phyloP scores from a whole-genome alignment of 2,113 vertebrate genomes.

The Elephas maximus region DNA sequence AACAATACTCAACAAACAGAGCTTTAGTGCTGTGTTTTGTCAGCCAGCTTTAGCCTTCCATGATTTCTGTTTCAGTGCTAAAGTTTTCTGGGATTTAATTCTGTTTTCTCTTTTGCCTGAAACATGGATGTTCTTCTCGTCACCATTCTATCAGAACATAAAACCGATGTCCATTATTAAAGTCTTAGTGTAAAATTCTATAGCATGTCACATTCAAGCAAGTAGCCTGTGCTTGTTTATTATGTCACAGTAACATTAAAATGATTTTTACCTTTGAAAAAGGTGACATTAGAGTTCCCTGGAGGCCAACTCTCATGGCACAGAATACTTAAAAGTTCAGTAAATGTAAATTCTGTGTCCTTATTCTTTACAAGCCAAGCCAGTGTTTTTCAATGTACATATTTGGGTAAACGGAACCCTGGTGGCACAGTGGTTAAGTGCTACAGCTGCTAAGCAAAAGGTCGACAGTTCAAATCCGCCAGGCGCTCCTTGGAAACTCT shows the following conservation, averaged over 20 bases:
- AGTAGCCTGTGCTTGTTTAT: not conserved
- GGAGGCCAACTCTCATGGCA: not conserved
- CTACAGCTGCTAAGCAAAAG: no score
- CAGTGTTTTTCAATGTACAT: not conserved
- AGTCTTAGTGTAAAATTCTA: constrained; percentile 22
- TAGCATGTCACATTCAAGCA: not conserved
- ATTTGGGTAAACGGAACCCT: not conserved
- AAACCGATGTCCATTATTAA: not conserved
- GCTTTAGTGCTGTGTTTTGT: not conserved
- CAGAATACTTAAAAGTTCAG: constrained; percentile 25
- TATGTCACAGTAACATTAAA: not conserved
- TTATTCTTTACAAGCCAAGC: not conserved
- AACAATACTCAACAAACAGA: constrained; percentile 26
- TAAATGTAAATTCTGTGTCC: constrained; percentile 49
- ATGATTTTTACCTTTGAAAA: constrained; percentile 63
- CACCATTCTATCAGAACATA: not conserved
- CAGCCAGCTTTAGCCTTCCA: not conserved
- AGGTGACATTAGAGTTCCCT: not conserved
- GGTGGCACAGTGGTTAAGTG: no score
- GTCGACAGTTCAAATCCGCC: no score
- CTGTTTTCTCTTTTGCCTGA: not conserved
- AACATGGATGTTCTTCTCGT: constrained; percentile 26
- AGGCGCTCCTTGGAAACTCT: no score
- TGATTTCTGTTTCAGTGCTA: not conserved
- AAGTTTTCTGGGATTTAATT: constrained; percentile 1